A percentile compares a stretch with the other conserved stretches of the same genome.
These are phyloP conservation scores for Petroica traversi DNA, from an alignment of 2,113 vertebrate genomes.

Conservation along the genomic window DNA sequence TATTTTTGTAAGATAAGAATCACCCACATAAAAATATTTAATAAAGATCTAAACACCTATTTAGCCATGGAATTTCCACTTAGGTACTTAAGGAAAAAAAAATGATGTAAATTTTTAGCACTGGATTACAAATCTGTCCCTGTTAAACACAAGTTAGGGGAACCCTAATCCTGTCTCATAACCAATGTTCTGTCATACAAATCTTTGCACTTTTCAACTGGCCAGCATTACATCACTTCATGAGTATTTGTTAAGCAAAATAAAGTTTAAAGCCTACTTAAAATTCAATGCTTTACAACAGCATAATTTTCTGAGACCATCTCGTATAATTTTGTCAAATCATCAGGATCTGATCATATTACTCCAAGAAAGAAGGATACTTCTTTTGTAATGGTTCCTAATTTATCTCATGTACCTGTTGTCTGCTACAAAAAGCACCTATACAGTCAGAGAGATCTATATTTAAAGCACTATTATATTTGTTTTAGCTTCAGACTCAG, in stretches of 20 bases:
- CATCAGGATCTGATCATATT: neutral
- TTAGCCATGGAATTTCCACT: neutral
- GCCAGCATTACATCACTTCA: neutral
- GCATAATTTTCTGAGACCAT: neutral
- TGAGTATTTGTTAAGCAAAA: neutral
- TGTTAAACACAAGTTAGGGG: neutral
- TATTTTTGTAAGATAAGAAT: neutral
- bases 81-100: neutral
- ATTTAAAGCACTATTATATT: neutral
- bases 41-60: neutral
- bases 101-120: neutral
- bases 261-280: neutral
- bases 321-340: neutral
- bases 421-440: neutral
- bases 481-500: neutral
- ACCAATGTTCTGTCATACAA: neutral
- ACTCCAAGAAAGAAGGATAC: neutral
- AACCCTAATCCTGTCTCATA: neutral
- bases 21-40: neutral
- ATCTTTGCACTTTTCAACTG: neutral
- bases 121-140: neutral
- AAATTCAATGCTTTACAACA: neutral
- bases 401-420: neutral
- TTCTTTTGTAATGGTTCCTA: neutral
- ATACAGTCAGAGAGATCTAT: neutral